These are phyloP conservation scores for Emberiza fucata DNA, from an alignment of 2,113 vertebrate genomes.

Conservation along the genomic window DNA sequence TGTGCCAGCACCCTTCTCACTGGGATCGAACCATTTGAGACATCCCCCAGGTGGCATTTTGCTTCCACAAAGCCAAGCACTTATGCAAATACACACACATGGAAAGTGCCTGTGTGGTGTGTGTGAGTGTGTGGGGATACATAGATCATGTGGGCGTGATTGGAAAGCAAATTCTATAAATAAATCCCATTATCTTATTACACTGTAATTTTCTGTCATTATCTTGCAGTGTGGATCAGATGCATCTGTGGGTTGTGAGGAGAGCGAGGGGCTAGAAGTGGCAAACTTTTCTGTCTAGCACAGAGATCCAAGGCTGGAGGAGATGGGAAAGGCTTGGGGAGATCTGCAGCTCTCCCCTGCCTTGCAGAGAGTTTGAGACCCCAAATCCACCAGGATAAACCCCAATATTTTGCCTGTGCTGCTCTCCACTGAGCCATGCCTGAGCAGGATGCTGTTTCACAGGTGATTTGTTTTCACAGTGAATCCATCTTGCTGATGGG, in stretches of 20 bases:
- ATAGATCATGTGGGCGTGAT: constrained; percentile 31
- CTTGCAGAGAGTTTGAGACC: background rate
- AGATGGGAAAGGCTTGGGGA: background rate
- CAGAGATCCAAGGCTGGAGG: background rate
- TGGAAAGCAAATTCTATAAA: constrained; percentile 62
- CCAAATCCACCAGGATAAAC: accelerated
- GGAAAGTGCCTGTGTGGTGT: background rate
- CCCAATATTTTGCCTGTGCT: background rate
- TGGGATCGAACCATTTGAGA: constrained; percentile 30
- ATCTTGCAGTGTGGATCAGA: constrained; percentile 51
- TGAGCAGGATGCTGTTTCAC: accelerated
- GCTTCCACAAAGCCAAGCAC: constrained; percentile 48
- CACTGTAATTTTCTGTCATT: constrained; percentile 64
- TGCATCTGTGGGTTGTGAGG: constrained; percentile 40
- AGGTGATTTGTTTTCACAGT: background rate
- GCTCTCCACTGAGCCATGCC: accelerated
- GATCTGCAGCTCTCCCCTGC: background rate
- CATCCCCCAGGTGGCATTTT: constrained; percentile 56
- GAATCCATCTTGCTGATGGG: background rate
- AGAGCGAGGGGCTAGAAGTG: constrained; percentile 38
- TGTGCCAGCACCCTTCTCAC: constrained; percentile 32
- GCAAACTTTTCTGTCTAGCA: background rate
- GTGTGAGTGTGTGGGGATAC: background rate
- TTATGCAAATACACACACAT: constrained; percentile 46
- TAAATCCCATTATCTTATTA: constrained; percentile 65